A percentile compares a stretch with the other conserved stretches of the same genome.
phyloP scores from a whole-genome alignment of 1,140 invertebrate genomes.

The Aporrectodea caliginosa region DNA sequence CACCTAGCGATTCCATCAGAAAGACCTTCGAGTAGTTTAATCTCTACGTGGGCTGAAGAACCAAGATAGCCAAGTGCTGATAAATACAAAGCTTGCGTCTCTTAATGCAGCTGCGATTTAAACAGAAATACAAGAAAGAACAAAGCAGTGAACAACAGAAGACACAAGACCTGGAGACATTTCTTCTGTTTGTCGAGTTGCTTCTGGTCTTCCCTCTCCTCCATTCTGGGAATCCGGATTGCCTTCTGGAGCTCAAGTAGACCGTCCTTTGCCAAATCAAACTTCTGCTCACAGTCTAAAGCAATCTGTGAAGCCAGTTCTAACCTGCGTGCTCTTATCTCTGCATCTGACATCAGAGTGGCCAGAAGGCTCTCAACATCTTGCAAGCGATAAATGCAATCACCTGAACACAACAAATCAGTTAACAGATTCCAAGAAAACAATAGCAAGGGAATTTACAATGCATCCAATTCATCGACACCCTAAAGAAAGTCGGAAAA shows the following conservation, averaged over 20 bases:
- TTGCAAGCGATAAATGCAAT: not conserved
- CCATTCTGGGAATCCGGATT: not conserved
- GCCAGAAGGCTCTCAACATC: not conserved
- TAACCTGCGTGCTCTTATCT: not conserved
- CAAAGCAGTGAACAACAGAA: too few relatives aligned
- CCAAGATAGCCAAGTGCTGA: too few relatives aligned
- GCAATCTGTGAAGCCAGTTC: not conserved
- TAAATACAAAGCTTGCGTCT: too few relatives aligned
- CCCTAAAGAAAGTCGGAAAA: too few relatives aligned
- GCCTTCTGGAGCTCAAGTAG: not conserved
- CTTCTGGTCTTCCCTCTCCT: not conserved
- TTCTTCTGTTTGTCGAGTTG: not conserved
- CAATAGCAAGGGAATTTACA: too few relatives aligned
- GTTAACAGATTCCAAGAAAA: not conserved
- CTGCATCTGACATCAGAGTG: not conserved
- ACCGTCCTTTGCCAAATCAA: not conserved
- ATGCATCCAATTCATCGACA: too few relatives aligned
- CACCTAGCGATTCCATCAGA: too few relatives aligned
- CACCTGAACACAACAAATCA: constrained; percentile 2
- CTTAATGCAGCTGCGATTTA: too few relatives aligned
- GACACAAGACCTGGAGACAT: not conserved
- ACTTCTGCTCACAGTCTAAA: not conserved
- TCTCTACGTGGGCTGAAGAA: too few relatives aligned
- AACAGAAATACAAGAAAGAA: too few relatives aligned
- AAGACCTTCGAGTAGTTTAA: too few relatives aligned